A percentile compares a stretch with the other conserved stretches of the same genome.
Conservation (phyloP, 2,888 invertebrate genomes). For the Rhodophaea formosa region DNA sequence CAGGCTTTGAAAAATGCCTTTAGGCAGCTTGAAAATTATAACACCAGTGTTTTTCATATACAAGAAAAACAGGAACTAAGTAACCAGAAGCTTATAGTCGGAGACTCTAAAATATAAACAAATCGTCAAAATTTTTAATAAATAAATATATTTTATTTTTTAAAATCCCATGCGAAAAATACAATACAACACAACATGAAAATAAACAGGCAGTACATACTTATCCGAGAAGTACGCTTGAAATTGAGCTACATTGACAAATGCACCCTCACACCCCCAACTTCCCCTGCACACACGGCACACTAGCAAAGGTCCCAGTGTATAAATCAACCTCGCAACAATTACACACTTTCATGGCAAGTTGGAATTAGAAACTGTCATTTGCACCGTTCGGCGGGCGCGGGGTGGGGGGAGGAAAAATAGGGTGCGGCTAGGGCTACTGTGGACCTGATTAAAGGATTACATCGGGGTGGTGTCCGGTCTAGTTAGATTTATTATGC, state of each 20-base stretch:
- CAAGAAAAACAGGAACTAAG: too few species aligned
- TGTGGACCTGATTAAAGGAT: conserved; percentile 80
- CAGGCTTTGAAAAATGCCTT: too few species aligned
- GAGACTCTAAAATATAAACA: too few species aligned
- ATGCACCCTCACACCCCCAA: conserved; percentile 45
- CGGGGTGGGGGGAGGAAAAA: conserved; percentile 54
- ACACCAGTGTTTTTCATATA: too few species aligned
- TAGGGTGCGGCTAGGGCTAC: conserved; percentile 77
- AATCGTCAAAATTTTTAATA: too few species aligned
- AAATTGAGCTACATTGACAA: conserved; percentile 42
- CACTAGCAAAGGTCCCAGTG: conserved; percentile 68
- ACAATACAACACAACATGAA: too few species aligned
- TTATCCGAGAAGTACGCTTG: neutral
- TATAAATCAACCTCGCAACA: conserved; percentile 80
- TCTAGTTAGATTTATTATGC: conserved; percentile 80
- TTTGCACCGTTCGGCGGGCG: conserved; percentile 78
- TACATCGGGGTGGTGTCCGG: conserved; percentile 74
- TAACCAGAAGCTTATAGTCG: too few species aligned
- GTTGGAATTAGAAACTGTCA: conserved; percentile 83
- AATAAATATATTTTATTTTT: too few species aligned
- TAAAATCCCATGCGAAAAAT: too few species aligned
- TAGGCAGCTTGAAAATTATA: too few species aligned
- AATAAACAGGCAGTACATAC: neutral
- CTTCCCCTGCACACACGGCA: conserved; percentile 39
- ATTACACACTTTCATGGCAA: conserved; percentile 82